phyloP scores from a whole-genome alignment of 1,140 invertebrate genomes.

The Scaptomyza hsui region DNA sequence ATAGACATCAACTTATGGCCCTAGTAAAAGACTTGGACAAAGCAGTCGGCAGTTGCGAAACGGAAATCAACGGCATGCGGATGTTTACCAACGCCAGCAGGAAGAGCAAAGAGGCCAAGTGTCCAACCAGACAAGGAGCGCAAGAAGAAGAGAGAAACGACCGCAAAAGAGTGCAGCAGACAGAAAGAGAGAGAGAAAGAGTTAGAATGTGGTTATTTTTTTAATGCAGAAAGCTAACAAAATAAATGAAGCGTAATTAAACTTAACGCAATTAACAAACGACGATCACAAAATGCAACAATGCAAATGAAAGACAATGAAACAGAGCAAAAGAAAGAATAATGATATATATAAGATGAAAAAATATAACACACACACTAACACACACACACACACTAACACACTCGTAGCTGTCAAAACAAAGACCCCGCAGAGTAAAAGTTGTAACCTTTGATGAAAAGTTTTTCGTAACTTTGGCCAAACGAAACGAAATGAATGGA shows the following conservation, averaged over 20 bases:
- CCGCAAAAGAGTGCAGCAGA: neutral
- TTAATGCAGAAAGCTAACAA: neutral
- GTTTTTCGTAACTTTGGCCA: slow-evolving; percentile 72
- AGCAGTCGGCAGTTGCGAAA: slow-evolving; percentile 11
- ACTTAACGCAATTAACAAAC: neutral
- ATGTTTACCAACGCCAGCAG: slow-evolving; percentile 48
- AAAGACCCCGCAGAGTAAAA: slow-evolving; percentile 56
- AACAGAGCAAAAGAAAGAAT: neutral
- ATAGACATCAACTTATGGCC: slow-evolving; percentile 50
- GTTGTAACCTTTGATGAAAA: slow-evolving; percentile 80
- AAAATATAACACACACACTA: neutral
- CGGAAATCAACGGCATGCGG: slow-evolving; percentile 42
- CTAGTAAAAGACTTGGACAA: slow-evolving; percentile 20
- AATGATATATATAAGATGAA: too few species aligned
- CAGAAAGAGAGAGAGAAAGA: neutral
- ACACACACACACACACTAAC: neutral
- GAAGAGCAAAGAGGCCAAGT: slow-evolving; percentile 19
- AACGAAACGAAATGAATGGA: slow-evolving; percentile 16
- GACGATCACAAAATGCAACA: slow-evolving; percentile 1
- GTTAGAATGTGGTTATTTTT: neutral
- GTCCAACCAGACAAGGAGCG: slow-evolving; percentile 15
- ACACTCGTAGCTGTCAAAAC: slow-evolving; percentile 15
- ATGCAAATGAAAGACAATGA: neutral
- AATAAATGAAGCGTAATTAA: slow-evolving; percentile 9
- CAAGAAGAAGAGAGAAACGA: neutral